Evolutionary conservation across 2,113 vertebrate genomes (phyloP), one percentile per base, ranked within the genome.

Genomic region (Strigops habroptila): DNA sequence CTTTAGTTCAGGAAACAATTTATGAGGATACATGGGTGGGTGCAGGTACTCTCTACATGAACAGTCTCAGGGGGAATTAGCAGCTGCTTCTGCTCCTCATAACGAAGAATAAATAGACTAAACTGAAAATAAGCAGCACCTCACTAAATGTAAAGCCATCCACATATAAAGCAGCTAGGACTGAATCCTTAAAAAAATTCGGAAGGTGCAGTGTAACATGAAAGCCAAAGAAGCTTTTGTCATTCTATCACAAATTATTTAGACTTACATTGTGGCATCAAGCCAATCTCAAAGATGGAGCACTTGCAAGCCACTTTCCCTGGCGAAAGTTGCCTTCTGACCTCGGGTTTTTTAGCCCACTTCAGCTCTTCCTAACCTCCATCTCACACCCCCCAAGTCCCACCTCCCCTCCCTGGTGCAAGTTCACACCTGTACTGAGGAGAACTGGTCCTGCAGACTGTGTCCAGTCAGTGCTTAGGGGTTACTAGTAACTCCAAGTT

Each of bases 101-200:
- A 83, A 83, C 15, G 7, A 94, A 88, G 80, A 92, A 94, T 88
- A 92, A 93, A 93, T n/a, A 89, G 49, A 90, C 86, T 95, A 96
- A 97, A 91, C 84, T 86, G 91, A 83, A 95, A 93, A 96, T 96
- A 89, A 96, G 84, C 91, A 93, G 73, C 91, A 91, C 84, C 88
- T 94, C 90, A 94, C 96, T 96, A 94, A 96, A 93, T 57, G 85
- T 86, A 96, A 96, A 96, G 41, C 85, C 90, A 94, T 82, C 87
- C 70, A 80, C 85, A 75, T 84, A 79, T 71, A 96, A 95, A 94
- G 86, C 55, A 70, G 46, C 73, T 37, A 91, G 24, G 60, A 85
- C 48, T 87, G 51, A 43, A 81, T 49, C 59, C 77, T 91, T 97
- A 88, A 97, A n/a, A 97, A 93, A 95, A 95, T 93, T 97, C 94